Evolutionary conservation across 2,113 vertebrate species (phyloP), one percentile per base, ranked within the genome.

Genomic region (Anolis carolinensis): DNA sequence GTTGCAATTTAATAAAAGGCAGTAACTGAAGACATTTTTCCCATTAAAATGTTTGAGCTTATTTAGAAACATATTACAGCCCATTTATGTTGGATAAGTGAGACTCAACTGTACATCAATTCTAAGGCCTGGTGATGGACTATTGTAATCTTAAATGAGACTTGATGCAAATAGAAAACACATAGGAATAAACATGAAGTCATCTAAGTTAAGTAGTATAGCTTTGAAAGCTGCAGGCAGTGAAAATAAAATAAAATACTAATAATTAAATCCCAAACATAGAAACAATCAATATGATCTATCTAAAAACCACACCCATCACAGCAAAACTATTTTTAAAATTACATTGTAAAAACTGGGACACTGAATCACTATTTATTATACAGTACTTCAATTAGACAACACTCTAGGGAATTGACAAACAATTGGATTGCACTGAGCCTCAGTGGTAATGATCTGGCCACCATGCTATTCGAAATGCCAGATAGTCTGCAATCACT

Each of bases 171-270:
- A 81, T 14, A 14, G 20, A 81, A 20, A 8, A 34, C 7, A 48
- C 8, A 74, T 1, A 73, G 30, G 11, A 11, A 63, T 74, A 52
- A 79, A 21, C 4, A 74, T 7, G 50, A 86, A 63, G 10, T 10
- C 23, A 67, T 48, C 71, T n/a, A 8, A 3, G 7, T 63, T 36
- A 79, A 87, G 23, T 11, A 21, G 50, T 34, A 34, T 63, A 72
- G 23, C 21, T 44, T 48, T 77, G 80, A 55, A 39, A 82, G 20
- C 55, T 73, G 4, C 23, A 36, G 55, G 21, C 63, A 23, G 10
- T 52, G 82, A 89, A 79, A 52, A n/a, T 10, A 30, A 89, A 30
- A 73, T 8, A 18, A 67, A 81, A 78, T 50, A 16, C 44, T 89
- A 23, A 20, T 0, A 5, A 13, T 18, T 8, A 81, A 90, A 90